A percentile compares a stretch with the other conserved stretches of the same genome.
Conservation (phyloP, 2,113 vertebrate species). For the Antennarius striatus region DNA sequence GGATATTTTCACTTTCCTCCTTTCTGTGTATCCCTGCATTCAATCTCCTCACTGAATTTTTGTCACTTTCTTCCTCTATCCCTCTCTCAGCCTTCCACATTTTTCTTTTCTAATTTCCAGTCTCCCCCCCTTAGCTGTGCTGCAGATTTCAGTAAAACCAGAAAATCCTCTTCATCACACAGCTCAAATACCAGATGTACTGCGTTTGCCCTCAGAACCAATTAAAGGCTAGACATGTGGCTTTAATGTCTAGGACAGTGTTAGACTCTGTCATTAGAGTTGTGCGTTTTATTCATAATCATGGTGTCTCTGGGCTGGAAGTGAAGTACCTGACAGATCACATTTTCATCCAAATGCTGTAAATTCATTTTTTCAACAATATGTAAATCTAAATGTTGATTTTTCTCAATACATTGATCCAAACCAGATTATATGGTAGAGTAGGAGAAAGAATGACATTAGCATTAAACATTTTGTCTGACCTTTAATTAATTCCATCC, state of each 20-base stretch:
- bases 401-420: neutral
- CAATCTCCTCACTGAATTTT: conserved; percentile 30
- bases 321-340: conserved; percentile 28
- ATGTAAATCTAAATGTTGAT: conserved; percentile 4
- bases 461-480: conserved; percentile 2
- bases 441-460: neutral
- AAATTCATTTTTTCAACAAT: conserved; percentile 2
- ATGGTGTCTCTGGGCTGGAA: conserved; percentile 8
- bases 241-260: conserved; percentile 44
- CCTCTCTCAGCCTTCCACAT: conserved; percentile 34
- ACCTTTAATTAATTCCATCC: conserved; percentile 1
- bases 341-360: conserved; percentile 17
- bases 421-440: neutral
- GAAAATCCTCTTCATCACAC: conserved; percentile 72
- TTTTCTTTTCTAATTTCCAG: conserved; percentile 69
- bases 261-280: conserved; percentile 1
- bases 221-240: conserved; percentile 56
- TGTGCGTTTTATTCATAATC: conserved; percentile 33
- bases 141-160: conserved; percentile 72
- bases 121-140: conserved; percentile 48
- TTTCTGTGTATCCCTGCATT: conserved; percentile 17
- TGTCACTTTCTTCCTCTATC: conserved; percentile 41
- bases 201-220: conserved; percentile 59
- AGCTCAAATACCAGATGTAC: conserved; percentile 75
- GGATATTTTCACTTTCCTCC: conserved; percentile 7